Base-by-base conservation (phyloP, 1,140 invertebrate species). In the Eueides isabella region DNA sequence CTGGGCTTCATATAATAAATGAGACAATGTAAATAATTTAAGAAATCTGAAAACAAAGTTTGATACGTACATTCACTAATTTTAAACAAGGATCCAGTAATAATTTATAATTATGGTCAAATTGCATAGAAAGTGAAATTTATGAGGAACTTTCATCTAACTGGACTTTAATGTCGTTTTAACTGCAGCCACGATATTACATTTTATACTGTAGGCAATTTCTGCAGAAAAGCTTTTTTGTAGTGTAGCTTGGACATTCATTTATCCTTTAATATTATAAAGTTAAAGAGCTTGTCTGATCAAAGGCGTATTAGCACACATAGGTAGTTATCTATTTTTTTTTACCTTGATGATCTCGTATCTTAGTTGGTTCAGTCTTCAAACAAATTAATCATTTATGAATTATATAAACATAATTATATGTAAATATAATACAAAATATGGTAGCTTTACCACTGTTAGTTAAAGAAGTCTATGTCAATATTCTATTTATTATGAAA, bases 101-200 rank as follows among this genome's bases (percentile, higher is more conserved):
- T 75, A 78, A 75, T 71, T 63, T 73, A 44, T 71, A 65, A 72
- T 78, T 73, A 78, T n/a, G 41, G 67, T 73, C 77, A n/a, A 79
- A 79, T 79, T 79, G 74, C 44, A 67, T 71, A 68, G 76, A 70
- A 62, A 48, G 71, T 71, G 61, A 71, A 71, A 72, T 67, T 76
- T 76, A 68, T 64, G 65, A 38, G 74, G 55, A 75, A 71, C 48
- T 64, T 72, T 72, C 70, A 70, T 72, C 67, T 79, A 79, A 76
- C 44, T 38, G 55, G 61, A 79, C 35, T 76, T 76, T 74, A 79
- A 65, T 70, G 67, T 66, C 35, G 62, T 12, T 71, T 73, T 76
- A 79, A 78, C 71, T 72, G 33, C 70, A 48, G 5, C 30, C 55
- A 62, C 66, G 74, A 67, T 75, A 75, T 71, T 75, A 75, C 71